These are phyloP conservation scores for Nesoenas mayeri DNA, from an alignment of 2,113 vertebrate genomes.

Conservation along the genomic window DNA sequence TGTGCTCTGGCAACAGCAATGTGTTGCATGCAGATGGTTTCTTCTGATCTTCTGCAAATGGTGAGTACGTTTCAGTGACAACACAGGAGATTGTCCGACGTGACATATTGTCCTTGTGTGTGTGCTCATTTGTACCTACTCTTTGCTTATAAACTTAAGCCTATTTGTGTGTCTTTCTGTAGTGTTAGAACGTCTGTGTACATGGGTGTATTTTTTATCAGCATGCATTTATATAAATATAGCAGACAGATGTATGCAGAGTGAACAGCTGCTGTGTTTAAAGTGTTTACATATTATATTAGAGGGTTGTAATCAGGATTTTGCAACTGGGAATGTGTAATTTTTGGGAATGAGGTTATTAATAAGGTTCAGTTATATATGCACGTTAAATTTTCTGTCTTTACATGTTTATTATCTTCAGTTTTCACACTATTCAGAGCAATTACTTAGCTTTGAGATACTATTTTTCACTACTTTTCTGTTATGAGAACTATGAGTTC, in stretches of 20 bases:
- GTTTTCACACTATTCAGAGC: neutral
- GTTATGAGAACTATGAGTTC: neutral
- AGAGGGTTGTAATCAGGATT: neutral
- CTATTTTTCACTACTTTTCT: neutral
- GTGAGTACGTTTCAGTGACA: conserved; percentile 79
- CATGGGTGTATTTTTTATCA: neutral
- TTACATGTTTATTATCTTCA: neutral
- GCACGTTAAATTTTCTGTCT: neutral
- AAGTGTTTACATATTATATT: neutral
- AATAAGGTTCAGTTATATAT: neutral
- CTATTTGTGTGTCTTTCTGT: neutral
- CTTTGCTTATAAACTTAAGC: neutral
- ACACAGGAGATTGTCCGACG: neutral
- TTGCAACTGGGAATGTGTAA: neutral
- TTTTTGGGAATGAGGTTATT: neutral
- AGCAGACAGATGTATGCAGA: neutral
- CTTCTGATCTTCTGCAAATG: conserved; percentile 96
- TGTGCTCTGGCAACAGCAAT: conserved; percentile 96
- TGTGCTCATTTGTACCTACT: neutral
- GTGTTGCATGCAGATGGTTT: conserved; percentile 99
- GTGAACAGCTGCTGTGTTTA: neutral
- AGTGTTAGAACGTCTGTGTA: neutral
- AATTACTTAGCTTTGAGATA: neutral
- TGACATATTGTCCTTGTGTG: neutral
- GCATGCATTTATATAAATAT: neutral